phyloP scores from a whole-genome alignment of 2,888 invertebrate species.

The Lissonota sp. region DNA sequence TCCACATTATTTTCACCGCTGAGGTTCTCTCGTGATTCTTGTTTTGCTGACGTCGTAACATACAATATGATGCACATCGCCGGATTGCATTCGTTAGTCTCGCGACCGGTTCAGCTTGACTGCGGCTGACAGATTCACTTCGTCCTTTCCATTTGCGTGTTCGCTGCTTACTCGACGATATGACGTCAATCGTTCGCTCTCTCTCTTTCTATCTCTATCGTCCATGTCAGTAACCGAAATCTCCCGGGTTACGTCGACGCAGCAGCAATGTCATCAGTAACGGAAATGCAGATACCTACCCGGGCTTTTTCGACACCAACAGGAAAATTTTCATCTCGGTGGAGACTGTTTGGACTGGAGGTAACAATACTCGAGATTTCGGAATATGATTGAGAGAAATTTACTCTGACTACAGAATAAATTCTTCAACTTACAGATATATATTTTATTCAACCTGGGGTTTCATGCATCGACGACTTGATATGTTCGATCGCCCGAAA shows the following conservation, averaged over 20 bases:
- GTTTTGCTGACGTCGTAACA: conserved; percentile 16
- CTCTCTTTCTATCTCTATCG: neutral
- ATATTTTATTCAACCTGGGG: no score
- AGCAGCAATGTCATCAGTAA: conserved; percentile 17
- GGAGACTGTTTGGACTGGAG: no score
- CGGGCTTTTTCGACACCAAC: no score
- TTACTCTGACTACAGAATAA: no score
- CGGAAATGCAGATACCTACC: no score
- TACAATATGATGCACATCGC: neutral
- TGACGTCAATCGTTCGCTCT: neutral
- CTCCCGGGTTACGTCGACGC: conserved; percentile 17
- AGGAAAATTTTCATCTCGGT: no score
- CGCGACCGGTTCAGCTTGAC: conserved; percentile 18
- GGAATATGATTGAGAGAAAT: no score
- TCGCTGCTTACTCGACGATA: conserved; percentile 7
- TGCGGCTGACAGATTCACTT: conserved; percentile 45
- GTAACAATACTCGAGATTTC: no score
- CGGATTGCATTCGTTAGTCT: conserved; percentile 21
- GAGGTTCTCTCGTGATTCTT: neutral
- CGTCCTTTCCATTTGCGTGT: conserved; percentile 25
- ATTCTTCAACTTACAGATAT: no score
- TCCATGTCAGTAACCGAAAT: neutral
- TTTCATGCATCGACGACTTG: no score
- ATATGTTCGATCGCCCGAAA: no score
- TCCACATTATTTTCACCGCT: neutral